A percentile compares a stretch with the other conserved stretches of the same genome.
These are phyloP conservation scores for Asteroscopus sphinx DNA, from an alignment of 2,888 invertebrate species.

Conservation along the genomic window DNA sequence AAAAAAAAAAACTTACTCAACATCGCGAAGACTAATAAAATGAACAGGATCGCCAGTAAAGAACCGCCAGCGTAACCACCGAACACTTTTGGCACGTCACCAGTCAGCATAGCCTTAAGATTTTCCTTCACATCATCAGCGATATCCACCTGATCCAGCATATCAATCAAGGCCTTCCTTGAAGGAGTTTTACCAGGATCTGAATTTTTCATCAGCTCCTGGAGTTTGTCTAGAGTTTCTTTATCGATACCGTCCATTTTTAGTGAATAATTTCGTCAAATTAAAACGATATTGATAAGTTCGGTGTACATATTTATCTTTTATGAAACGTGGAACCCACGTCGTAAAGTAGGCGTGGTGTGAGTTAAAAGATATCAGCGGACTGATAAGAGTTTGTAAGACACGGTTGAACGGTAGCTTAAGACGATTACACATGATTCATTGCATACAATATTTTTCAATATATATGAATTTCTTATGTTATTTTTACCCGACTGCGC, in stretches of 20 bases:
- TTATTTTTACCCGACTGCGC: too few species aligned
- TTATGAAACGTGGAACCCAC: constrained; percentile 69
- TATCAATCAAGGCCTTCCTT: constrained; percentile 88
- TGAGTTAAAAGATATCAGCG: constrained; percentile 45
- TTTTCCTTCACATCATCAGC: constrained; percentile 91
- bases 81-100: constrained; percentile 79
- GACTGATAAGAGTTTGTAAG: constrained; percentile 20
- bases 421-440: neutral
- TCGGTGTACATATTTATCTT: constrained; percentile 25
- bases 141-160: constrained; percentile 90
- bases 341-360: constrained; percentile 55
- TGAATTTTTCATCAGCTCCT: constrained; percentile 74
- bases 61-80: constrained; percentile 70
- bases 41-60: constrained; percentile 71
- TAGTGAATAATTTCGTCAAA: constrained; percentile 26
- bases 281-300: constrained; percentile 38
- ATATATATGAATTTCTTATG: too few species aligned
- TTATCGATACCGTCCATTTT: constrained; percentile 66
- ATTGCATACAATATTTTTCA: too few species aligned
- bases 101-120: constrained; percentile 86
- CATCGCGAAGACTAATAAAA: constrained; percentile 72
- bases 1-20: constrained; percentile 68
- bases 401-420: constrained; percentile 7
- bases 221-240: constrained; percentile 63
- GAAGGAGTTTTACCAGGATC: constrained; percentile 80